These are phyloP conservation scores for Acleris emargana DNA, from an alignment of 2,888 invertebrate species.

Conservation along the genomic window DNA sequence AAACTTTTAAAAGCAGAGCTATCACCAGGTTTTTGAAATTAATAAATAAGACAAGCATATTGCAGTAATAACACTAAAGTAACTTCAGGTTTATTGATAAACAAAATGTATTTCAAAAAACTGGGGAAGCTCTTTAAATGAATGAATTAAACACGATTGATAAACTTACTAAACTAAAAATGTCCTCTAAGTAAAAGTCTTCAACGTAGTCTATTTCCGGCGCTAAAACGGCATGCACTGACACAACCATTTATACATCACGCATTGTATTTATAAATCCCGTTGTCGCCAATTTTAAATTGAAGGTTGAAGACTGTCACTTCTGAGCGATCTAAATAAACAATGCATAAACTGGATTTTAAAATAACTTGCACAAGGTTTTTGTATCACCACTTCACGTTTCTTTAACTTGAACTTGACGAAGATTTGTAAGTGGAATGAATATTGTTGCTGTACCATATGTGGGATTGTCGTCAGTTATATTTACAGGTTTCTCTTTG, in stretches of 20 bases:
- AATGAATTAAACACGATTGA: slow-evolving; percentile 68
- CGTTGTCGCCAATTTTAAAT: slow-evolving; percentile 32
- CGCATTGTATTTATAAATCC: slow-evolving; percentile 34
- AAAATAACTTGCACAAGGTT: slow-evolving; percentile 74
- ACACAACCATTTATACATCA: slow-evolving; percentile 21
- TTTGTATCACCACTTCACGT: slow-evolving; percentile 79
- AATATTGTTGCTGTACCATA: slow-evolving; percentile 70
- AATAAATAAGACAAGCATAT: not conserved
- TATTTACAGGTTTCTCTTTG: slow-evolving; percentile 75
- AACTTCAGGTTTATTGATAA: not conserved
- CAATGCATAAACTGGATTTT: slow-evolving; percentile 70
- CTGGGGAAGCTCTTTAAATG: slow-evolving; percentile 65
- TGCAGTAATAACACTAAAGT: not conserved
- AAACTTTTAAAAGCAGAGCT: slow-evolving; percentile 52
- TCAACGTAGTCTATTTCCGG: slow-evolving; percentile 41
- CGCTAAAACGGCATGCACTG: slow-evolving; percentile 11
- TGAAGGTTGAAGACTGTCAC: slow-evolving; percentile 47
- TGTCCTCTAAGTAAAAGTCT: slow-evolving; percentile 58
- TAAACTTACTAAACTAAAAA: slow-evolving; percentile 60
- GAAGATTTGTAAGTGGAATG: slow-evolving; percentile 82
- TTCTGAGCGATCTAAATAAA: slow-evolving; percentile 70
- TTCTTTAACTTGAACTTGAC: slow-evolving; percentile 69
- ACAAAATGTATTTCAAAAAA: slow-evolving; percentile 52
- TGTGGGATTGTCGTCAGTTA: slow-evolving; percentile 66
- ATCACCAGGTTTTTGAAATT: slow-evolving; percentile 59